These are phyloP conservation scores for Pseudonaja textilis DNA, from an alignment of 2,113 vertebrate species.

Conservation along the genomic window DNA sequence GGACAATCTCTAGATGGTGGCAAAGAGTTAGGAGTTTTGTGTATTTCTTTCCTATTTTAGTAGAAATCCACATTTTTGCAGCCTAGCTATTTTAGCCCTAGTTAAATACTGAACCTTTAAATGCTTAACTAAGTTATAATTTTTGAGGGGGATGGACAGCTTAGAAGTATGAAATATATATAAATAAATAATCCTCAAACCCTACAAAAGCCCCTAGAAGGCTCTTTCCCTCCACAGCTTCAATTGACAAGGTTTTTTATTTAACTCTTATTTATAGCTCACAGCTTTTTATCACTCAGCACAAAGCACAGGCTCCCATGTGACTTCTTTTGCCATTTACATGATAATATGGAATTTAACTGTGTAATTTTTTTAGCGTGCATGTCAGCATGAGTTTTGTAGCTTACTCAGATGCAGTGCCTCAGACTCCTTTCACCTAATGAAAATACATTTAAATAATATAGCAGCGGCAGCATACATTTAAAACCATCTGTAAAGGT, in stretches of 20 bases:
- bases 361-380: constrained; percentile 45
- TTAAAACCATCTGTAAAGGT: constrained; percentile 36
- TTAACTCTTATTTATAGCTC: constrained; percentile 66
- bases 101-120: neutral
- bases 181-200: constrained; percentile 15
- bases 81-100: neutral
- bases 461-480: constrained; percentile 38
- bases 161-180: neutral
- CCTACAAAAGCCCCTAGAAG: constrained; percentile 32
- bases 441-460: constrained; percentile 61
- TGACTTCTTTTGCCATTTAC: constrained; percentile 54
- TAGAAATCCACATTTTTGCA: neutral
- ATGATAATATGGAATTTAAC: constrained; percentile 59
- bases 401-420: constrained; percentile 17
- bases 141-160: neutral
- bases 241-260: constrained; percentile 60
- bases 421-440: constrained; percentile 35
- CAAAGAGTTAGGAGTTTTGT: neutral
- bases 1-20: neutral
- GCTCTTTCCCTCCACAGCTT: constrained; percentile 53
- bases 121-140: constrained; percentile 16
- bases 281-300: constrained; percentile 57
- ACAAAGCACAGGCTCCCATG: constrained; percentile 61
- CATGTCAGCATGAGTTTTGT: constrained; percentile 35
- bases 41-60: neutral